phyloP scores from a whole-genome alignment of 2,888 invertebrate species.

The Caenorhabditis panamensis region DNA sequence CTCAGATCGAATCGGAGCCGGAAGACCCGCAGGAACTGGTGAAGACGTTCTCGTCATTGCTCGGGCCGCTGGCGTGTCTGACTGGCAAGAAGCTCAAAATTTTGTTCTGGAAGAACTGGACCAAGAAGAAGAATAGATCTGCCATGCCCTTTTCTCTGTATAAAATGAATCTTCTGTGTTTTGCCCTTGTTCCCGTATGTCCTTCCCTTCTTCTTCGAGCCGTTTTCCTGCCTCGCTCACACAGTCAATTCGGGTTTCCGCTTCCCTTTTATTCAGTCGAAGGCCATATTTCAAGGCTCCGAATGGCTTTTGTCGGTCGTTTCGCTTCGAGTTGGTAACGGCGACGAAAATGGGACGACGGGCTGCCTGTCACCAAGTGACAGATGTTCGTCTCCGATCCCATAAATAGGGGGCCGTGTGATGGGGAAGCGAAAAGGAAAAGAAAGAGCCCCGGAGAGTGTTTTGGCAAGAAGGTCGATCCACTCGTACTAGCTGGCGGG shows the following conservation, averaged over 20 bases:
- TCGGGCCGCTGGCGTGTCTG: slow-evolving; percentile 39
- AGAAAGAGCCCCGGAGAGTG: slow-evolving; percentile 22
- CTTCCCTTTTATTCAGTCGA: not conserved
- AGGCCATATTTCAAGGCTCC: slow-evolving; percentile 37
- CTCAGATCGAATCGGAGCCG: not conserved
- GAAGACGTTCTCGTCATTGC: slow-evolving; percentile 10
- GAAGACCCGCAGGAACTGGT: not conserved
- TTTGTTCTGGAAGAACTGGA: slow-evolving; percentile 47
- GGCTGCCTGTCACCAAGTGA: slow-evolving; percentile 41
- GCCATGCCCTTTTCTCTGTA: not conserved
- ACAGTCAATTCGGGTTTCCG: slow-evolving; percentile 17
- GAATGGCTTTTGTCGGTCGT: slow-evolving; percentile 32
- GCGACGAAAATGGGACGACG: slow-evolving; percentile 15
- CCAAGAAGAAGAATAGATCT: slow-evolving; percentile 19
- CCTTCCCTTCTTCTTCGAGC: not conserved
- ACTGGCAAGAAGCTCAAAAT: slow-evolving; percentile 36
- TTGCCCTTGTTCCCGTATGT: slow-evolving; percentile 3
- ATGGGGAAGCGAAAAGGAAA: not conserved
- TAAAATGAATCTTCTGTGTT: slow-evolving; percentile 4
- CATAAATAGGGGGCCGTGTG: slow-evolving; percentile 42
- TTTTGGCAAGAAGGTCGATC: slow-evolving; percentile 34
- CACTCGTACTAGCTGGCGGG: not conserved
- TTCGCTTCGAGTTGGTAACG: slow-evolving; percentile 47
- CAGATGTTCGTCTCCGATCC: slow-evolving; percentile 55
- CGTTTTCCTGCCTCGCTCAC: slow-evolving; percentile 3